Evolutionary conservation across 2,797 vertebrate species (phyloP).

Genomic region (Enteromius argenteus): DNA sequence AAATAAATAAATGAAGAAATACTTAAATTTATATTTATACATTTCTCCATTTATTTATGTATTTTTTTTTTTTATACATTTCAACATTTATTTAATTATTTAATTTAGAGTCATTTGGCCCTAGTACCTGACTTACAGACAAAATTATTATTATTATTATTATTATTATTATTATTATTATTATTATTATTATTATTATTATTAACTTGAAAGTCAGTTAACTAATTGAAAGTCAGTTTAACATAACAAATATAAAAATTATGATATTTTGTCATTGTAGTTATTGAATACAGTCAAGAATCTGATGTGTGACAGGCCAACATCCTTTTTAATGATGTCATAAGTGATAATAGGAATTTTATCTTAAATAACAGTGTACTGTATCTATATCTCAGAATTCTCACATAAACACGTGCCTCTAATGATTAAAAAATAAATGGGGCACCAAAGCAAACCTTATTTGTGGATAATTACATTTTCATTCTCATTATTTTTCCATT

Average conservation of each 20-base stretch:
- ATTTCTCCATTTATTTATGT: too few species aligned
- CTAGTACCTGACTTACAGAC: too few species aligned
- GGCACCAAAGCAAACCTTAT: constrained; percentile 2
- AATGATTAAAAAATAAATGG: neutral
- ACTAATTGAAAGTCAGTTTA: neutral
- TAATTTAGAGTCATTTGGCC: too few species aligned
- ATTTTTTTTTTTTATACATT: too few species aligned
- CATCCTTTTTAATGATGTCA: neutral
- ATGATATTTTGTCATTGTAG: neutral
- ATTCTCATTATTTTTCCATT: constrained; percentile 24
- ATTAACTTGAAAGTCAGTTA: too few species aligned
- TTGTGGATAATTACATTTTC: neutral
- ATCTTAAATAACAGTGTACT: neutral
- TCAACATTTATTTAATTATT: too few species aligned
- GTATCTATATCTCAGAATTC: neutral
- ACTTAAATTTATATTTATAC: too few species aligned
- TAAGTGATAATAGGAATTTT: too few species aligned
- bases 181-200: too few species aligned
- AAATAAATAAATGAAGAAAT: too few species aligned
- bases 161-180: too few species aligned
- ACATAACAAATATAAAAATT: neutral
- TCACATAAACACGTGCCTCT: neutral
- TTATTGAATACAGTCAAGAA: neutral
- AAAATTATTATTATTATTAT: too few species aligned
- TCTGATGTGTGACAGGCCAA: neutral